Evolutionary conservation across 2,888 invertebrate genomes (phyloP), one percentile per base, ranked within the genome.

Genomic region (Macrostomum cliftonense): DNA sequence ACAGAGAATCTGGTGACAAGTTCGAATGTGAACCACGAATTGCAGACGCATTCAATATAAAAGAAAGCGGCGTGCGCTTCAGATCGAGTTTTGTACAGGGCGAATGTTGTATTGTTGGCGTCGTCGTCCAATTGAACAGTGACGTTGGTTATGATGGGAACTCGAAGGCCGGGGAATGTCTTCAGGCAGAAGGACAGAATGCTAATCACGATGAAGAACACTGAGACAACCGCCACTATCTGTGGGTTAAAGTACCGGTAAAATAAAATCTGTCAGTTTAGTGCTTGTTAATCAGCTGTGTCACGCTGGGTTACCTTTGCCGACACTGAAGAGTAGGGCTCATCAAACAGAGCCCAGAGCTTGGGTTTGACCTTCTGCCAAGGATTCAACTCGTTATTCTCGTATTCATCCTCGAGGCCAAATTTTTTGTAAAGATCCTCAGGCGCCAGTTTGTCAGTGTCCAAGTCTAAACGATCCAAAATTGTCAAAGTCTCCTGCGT

Each of bases 401-500:
- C 58, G 57, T 69, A 74, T 51, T 70, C 70, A 45, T 75, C 74
- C 55, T 74, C 74, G 58, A 71, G 64, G 19, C 74, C 93, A 66
- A 97, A 97, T 74, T 91, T 91, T 60, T 89, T 79, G 56, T 93
- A 93, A 65, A 93, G 79, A 69, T 95, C 95, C 73, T 95, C 93
- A 59, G 93, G 93, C 60, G 87, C 88, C 42, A 91, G 89, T 71
- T 88, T 89, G 55, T 70, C 93, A 53, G 91, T 91, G 73, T 97
- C 95, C 64, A 95, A 77, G 74, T 97, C 97, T 64, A 97, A 76
- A 54, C 89, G 79, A 75, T 97, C 97, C 64, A 97, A 77, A 53
- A 97, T 95, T 51, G 91, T 88, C 66, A 97, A 76, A 47, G 95
- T 97, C 74, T 95, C 93, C 74, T 97, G 93, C 53, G 97, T 97